Percentiles rank a stretch among this genome's conserved stretches.
phyloP scores from a whole-genome alignment of 2,797 vertebrate species.

The Crax fasciolata region DNA sequence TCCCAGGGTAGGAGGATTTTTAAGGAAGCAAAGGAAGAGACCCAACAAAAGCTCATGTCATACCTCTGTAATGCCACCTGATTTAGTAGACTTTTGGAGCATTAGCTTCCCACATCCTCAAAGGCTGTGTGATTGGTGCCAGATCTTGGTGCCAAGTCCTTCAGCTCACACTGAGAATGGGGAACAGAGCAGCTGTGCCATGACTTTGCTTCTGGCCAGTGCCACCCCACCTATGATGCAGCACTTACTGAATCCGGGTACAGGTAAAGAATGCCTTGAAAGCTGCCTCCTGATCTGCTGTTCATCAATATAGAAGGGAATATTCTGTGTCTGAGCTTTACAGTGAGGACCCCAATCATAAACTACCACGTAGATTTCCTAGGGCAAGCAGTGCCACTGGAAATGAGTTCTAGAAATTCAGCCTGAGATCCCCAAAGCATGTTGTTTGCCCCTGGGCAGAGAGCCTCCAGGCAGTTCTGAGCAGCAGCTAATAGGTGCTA shows the following conservation, averaged over 20 bases:
- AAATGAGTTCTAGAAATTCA: background rate
- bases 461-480: background rate
- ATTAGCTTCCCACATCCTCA: background rate
- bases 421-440: background rate
- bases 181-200: background rate
- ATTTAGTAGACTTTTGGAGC: background rate
- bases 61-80: background rate
- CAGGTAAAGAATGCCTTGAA: background rate
- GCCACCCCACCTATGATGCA: background rate
- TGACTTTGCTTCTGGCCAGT: background rate
- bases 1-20: background rate
- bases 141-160: background rate
- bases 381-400: background rate
- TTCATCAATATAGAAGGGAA: background rate
- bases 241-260: background rate
- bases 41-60: background rate
- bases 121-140: background rate
- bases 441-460: background rate
- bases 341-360: background rate
- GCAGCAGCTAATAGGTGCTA: slow-evolving; percentile 1
- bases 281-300: background rate
- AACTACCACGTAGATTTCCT: background rate
- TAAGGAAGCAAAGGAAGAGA: slow-evolving; percentile 2
- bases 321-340: background rate
- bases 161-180: background rate